phyloP scores from a whole-genome alignment of 1,140 invertebrate species.

The Drosophila trapezifrons region DNA sequence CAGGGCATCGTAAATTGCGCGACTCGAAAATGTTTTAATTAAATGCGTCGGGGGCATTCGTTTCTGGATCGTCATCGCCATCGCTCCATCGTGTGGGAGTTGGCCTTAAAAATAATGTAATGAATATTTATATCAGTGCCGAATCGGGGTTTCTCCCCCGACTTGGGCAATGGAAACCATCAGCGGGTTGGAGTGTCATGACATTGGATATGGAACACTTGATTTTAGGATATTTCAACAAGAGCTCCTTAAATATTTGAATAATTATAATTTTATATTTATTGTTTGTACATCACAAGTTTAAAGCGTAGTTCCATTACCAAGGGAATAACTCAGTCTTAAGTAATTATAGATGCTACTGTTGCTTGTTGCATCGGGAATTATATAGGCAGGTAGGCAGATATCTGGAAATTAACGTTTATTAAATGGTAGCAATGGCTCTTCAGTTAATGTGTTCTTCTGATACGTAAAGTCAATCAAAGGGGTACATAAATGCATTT shows the following conservation, averaged over 20 bases:
- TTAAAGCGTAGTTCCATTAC: not conserved
- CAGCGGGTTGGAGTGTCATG: not conserved
- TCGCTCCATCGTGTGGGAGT: constrained; percentile 27
- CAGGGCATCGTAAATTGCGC: constrained; percentile 46
- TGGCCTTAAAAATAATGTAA: constrained; percentile 41
- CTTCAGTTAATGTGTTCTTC: not conserved
- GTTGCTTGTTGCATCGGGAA: not conserved
- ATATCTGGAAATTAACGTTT: not conserved
- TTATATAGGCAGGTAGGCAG: not conserved
- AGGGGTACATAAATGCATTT: constrained; percentile 4
- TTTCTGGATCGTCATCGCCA: constrained; percentile 28
- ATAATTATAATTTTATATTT: too few species aligned
- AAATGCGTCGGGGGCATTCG: constrained; percentile 43
- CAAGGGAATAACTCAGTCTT: not conserved
- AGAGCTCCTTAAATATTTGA: not conserved
- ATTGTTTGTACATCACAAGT: not conserved
- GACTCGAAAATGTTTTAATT: constrained; percentile 78
- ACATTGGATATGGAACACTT: not conserved
- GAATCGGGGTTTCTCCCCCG: not conserved
- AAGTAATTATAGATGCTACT: not conserved
- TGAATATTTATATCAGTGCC: constrained; percentile 51
- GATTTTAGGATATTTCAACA: not conserved
- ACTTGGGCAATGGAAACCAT: constrained; percentile 12
- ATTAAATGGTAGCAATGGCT: not conserved
- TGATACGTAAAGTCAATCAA: constrained; percentile 12